phyloP scores from a whole-genome alignment of 2,797 vertebrate genomes.

The Naso thynnoides region DNA sequence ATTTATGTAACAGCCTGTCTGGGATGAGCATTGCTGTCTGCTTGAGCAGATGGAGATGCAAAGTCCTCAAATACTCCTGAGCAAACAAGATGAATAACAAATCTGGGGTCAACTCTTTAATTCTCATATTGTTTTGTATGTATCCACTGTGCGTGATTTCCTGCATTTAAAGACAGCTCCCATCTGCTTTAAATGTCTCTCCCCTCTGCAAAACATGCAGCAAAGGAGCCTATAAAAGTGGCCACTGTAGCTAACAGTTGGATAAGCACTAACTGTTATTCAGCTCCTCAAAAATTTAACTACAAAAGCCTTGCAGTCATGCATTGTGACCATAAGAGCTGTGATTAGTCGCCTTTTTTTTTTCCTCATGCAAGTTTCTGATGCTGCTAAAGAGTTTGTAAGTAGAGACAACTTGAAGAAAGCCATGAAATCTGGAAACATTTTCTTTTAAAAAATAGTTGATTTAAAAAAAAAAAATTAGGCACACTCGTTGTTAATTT shows the following conservation, averaged over 20 bases:
- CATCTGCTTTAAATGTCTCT: constrained; percentile 7
- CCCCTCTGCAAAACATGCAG: background rate
- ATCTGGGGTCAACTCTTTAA: background rate
- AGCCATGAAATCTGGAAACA: background rate
- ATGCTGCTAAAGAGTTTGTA: background rate
- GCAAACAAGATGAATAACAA: constrained; percentile 1
- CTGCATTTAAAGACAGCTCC: background rate
- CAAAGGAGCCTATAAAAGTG: background rate
- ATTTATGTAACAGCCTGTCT: constrained; percentile 47
- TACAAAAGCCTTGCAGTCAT: background rate
- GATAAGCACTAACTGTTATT: background rate
- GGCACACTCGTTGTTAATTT: background rate
- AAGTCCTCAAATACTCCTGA: constrained; percentile 13
- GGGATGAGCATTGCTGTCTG: constrained; percentile 29
- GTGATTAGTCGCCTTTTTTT: background rate
- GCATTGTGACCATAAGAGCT: background rate
- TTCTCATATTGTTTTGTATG: constrained; percentile 3
- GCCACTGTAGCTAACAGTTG: background rate
- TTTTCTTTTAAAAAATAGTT: no score
- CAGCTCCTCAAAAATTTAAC: background rate
- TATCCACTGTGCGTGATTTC: constrained; percentile 6
- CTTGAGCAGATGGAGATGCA: constrained; percentile 27
- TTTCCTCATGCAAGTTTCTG: background rate
- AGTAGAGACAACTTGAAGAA: background rate
- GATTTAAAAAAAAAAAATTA: no score